Evolutionary conservation across 2,113 vertebrate genomes (phyloP), one percentile per base, ranked within the genome.

Genomic region (Trinectes maculatus): DNA sequence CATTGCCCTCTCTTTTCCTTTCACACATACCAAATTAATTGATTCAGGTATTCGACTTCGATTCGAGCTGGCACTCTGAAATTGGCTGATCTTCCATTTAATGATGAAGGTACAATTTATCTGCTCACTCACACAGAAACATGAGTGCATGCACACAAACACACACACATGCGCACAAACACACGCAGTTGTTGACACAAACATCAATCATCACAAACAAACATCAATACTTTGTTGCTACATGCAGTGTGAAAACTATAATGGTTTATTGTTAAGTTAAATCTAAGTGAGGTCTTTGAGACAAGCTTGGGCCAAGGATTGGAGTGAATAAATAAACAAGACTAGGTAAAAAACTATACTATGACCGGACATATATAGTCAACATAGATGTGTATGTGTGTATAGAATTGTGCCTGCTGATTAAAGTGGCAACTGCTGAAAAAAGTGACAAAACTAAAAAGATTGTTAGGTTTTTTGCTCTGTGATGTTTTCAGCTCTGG

Each of bases 1-100:
- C 11, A 0, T 49, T 24, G 21, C n/a, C n/a, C n/a, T n/a, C n/a
- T n/a, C n/a, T n/a, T 59, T 29, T 25, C 15, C n/a, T 44, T 36
- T 39, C 58, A 65, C 33, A 37, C 0, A n/a, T 44, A 44, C 13
- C 43, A 52, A 10, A 37, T 49, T 33, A 15, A 3, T 59, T 59
- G 8, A 39, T 54, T 54, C 25, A 57, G 18, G 61, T 70, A n/a
- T 65, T 16, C 47, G 56, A 55, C 9, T 69, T 22, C 21, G 36
- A 42, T 42, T 51, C 31, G 55, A 6, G 29, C 54, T 26, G 18
- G 24, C 26, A 15, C 22, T 25, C 8, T 47, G 13, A 28, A 53
- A 69, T 37, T 55, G 15, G 11, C n/a, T 18, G 3, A 48, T 58
- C 67, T 43, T 52, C 11, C 6, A 8, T 69, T 28, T 18, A 7